A percentile compares a stretch with the other conserved stretches of the same genome.
phyloP scores from a whole-genome alignment of 2,797 vertebrate genomes.

The Malacoctenus gilli region DNA sequence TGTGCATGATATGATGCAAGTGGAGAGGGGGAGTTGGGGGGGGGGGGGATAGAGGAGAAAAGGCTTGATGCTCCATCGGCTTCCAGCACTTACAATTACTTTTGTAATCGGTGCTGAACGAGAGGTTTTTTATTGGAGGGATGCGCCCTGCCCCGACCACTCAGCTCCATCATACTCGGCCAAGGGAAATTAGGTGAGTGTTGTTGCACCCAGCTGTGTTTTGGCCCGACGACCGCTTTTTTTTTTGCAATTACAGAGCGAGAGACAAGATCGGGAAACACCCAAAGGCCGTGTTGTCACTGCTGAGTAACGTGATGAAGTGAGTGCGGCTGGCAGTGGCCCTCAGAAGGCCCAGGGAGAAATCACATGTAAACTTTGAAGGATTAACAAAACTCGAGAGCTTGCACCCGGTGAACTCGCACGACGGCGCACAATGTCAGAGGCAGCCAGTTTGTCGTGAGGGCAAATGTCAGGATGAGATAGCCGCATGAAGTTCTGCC shows the following conservation, averaged over 20 bases:
- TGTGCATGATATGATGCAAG: slow-evolving; percentile 36
- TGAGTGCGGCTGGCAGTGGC: slow-evolving; percentile 64
- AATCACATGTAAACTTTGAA: slow-evolving; percentile 51
- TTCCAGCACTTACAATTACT: slow-evolving; percentile 53
- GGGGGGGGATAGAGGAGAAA: slow-evolving; percentile 3
- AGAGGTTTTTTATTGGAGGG: slow-evolving; percentile 54
- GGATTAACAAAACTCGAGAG: slow-evolving; percentile 36
- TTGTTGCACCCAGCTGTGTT: slow-evolving; percentile 56
- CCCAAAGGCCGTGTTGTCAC: slow-evolving; percentile 60
- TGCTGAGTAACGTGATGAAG: slow-evolving; percentile 56
- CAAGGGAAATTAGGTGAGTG: slow-evolving; percentile 50
- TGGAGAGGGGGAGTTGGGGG: slow-evolving; percentile 10
- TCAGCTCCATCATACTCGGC: slow-evolving; percentile 29
- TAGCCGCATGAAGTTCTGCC: slow-evolving; percentile 4
- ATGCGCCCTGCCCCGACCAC: slow-evolving; percentile 35
- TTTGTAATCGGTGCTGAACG: slow-evolving; percentile 62
- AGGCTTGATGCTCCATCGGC: slow-evolving; percentile 16
- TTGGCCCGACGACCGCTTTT: slow-evolving; percentile 42
- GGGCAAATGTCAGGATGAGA: slow-evolving; percentile 6
- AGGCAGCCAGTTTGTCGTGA: slow-evolving; percentile 13
- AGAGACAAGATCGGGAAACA: slow-evolving; percentile 67
- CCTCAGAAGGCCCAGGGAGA: slow-evolving; percentile 46
- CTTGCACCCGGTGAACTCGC: slow-evolving; percentile 38
- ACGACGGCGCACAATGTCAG: not conserved
- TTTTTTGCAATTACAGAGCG: slow-evolving; percentile 58